Conservation (phyloP, 2,888 invertebrate genomes). For the Buathra laborator region DNA sequence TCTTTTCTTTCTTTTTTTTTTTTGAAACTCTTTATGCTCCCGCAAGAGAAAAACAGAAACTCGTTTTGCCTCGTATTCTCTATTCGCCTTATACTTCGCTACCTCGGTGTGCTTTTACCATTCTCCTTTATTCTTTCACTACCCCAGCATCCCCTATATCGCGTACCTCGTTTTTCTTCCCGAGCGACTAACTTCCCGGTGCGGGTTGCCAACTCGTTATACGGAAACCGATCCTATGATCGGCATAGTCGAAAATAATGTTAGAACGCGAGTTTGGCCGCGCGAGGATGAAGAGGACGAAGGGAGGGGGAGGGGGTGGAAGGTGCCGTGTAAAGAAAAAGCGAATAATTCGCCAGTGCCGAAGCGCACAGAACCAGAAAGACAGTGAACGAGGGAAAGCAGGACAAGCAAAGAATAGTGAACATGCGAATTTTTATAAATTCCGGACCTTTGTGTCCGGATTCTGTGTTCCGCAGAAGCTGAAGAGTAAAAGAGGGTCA, state of each 20-base stretch:
- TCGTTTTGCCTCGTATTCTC: constrained; percentile 59
- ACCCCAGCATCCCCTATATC: constrained; percentile 43
- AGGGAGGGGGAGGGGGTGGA: too few species aligned
- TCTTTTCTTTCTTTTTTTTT: constrained; percentile 24
- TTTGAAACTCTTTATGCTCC: constrained; percentile 58
- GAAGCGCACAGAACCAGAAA: neutral
- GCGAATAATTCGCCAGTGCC: constrained; percentile 49
- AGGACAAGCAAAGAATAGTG: constrained; percentile 3
- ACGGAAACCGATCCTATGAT: constrained; percentile 66
- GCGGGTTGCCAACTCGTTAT: constrained; percentile 70
- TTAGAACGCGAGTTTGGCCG: constrained; percentile 54
- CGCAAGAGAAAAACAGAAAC: constrained; percentile 69
- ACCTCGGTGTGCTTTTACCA: constrained; percentile 33
- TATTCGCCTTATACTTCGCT: constrained; percentile 31
- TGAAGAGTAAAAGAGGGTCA: constrained; percentile 1
- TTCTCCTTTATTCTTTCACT: constrained; percentile 61
- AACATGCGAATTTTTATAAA: constrained; percentile 42
- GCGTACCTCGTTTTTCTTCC: constrained; percentile 67
- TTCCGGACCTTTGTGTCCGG: constrained; percentile 40
- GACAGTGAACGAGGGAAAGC: neutral
- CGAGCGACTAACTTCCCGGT: constrained; percentile 67
- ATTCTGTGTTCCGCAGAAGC: constrained; percentile 18
- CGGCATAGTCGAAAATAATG: constrained; percentile 70
- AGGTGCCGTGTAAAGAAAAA: constrained; percentile 38
- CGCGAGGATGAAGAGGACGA: constrained; percentile 5